These are phyloP conservation scores for Mamestra brassicae DNA, from an alignment of 2,888 invertebrate genomes.

Conservation along the genomic window DNA sequence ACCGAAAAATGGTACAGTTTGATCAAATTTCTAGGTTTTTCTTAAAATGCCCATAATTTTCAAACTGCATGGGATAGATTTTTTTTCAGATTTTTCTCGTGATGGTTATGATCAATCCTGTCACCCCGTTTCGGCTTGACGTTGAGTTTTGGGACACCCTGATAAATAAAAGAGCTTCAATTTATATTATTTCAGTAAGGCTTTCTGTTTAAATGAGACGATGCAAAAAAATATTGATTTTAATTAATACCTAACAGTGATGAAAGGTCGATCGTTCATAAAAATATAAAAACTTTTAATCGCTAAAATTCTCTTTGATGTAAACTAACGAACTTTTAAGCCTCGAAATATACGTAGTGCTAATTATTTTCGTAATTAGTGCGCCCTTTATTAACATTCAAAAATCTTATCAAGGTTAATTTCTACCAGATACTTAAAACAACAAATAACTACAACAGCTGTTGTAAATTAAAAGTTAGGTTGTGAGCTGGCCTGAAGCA, in stretches of 20 bases:
- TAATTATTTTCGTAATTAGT: slow-evolving; percentile 21
- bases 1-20: too few relatives aligned
- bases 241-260: not conserved
- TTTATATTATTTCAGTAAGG: too few relatives aligned
- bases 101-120: too few relatives aligned
- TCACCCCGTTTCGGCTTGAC: too few relatives aligned
- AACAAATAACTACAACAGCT: not conserved
- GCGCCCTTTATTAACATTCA: slow-evolving; percentile 20
- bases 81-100: too few relatives aligned
- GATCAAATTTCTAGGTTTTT: too few relatives aligned
- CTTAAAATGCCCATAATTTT: too few relatives aligned
- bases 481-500: not conserved
- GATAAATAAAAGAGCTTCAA: too few relatives aligned
- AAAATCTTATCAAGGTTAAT: not conserved
- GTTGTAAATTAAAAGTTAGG: not conserved
- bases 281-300: not conserved
- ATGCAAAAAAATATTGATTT: not conserved
- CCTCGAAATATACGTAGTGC: not conserved
- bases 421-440: not conserved
- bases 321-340: not conserved
- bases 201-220: not conserved
- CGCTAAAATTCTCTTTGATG: not conserved
- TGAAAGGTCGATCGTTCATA: not conserved
- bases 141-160: too few relatives aligned
- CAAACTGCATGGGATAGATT: too few relatives aligned